Evolutionary conservation across 2,113 vertebrate genomes (phyloP).

Genomic region (Cephalopterus ornatus): DNA sequence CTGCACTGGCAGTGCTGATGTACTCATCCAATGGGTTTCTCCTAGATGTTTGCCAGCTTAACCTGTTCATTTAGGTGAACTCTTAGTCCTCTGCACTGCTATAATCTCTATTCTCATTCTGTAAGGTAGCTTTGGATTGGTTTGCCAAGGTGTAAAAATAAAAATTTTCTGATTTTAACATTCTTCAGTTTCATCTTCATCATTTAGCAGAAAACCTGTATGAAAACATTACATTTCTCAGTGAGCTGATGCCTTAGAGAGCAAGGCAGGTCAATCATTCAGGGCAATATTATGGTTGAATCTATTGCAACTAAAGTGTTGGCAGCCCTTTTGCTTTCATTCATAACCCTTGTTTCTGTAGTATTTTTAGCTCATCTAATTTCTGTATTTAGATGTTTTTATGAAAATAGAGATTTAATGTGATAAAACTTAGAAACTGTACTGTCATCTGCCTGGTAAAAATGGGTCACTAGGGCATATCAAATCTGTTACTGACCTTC

Average conservation of each 20-base stretch:
- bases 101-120: background rate
- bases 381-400: background rate
- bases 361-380: conserved; percentile 8
- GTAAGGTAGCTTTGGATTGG: background rate
- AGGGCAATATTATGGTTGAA: background rate
- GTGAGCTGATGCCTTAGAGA: background rate
- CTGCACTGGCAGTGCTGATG: background rate
- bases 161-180: background rate
- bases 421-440: background rate
- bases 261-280: background rate
- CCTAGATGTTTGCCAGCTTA: background rate
- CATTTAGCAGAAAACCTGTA: background rate
- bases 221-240: background rate
- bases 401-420: background rate
- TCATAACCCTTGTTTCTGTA: background rate
- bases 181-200: background rate
- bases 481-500: background rate
- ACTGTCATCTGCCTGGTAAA: background rate
- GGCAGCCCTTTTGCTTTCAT: background rate
- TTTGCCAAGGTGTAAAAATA: background rate
- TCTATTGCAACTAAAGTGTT: background rate
- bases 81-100: background rate
- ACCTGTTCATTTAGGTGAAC: background rate
- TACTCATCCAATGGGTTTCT: background rate
- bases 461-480: background rate